A percentile compares a stretch with the other conserved stretches of the same genome.
Evolutionary conservation across 2,888 invertebrate genomes (phyloP).

Genomic region (Ormia ochracea): DNA sequence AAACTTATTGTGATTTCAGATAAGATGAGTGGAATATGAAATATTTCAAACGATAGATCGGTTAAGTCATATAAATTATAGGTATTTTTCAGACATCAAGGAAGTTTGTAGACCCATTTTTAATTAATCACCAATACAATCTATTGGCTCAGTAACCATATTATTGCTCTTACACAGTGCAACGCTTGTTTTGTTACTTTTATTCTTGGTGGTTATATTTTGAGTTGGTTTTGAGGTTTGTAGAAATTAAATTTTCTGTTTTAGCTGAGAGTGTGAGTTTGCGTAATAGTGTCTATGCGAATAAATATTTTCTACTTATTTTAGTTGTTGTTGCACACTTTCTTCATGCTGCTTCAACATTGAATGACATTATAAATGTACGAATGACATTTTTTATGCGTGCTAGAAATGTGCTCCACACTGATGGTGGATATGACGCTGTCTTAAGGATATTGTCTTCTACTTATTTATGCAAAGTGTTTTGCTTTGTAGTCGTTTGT

Average conservation of each 20-base stretch:
- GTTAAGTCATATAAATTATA: too few species aligned
- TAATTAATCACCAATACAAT: too few species aligned
- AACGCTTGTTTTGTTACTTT: conserved; percentile 27
- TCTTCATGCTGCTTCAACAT: conserved; percentile 43
- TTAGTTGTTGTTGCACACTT: conserved; percentile 22
- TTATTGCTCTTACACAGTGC: too few species aligned
- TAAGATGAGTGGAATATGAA: too few species aligned
- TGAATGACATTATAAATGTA: neutral
- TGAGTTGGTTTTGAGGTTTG: conserved; percentile 53
- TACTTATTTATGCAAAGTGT: conserved; percentile 65
- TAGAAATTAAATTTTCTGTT: conserved; percentile 52
- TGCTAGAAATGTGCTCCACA: neutral
- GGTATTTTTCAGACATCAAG: too few species aligned
- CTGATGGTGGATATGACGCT: conserved; percentile 1
- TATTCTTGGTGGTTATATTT: conserved; percentile 41
- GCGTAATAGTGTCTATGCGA: neutral
- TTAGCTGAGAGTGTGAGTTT: neutral
- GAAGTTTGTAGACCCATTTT: too few species aligned
- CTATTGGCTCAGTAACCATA: too few species aligned
- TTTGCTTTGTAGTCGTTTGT: conserved; percentile 57
- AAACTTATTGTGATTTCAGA: neutral
- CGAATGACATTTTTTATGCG: conserved; percentile 1
- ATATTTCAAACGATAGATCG: too few species aligned
- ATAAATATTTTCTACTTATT: conserved; percentile 16
- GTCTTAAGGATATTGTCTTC: conserved; percentile 63